Evolutionary conservation across 1,140 invertebrate species (phyloP).

Genomic region (Drosophila sucinea): DNA sequence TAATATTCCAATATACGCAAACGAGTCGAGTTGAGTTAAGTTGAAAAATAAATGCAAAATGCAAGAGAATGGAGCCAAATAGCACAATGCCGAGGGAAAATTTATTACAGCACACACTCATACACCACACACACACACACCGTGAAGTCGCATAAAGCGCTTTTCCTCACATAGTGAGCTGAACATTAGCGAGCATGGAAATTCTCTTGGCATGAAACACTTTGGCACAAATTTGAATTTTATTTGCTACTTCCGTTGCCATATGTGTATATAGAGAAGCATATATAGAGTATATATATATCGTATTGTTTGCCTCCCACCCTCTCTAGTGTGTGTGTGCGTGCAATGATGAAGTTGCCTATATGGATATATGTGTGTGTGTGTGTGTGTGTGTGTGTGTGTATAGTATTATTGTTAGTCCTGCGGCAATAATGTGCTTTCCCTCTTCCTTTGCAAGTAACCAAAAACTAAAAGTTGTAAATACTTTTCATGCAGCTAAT

Average conservation of each 20-base stretch:
- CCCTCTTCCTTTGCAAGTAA: constrained; percentile 46
- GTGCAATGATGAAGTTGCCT: constrained; percentile 40
- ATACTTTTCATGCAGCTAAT: constrained; percentile 57
- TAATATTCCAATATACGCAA: constrained; percentile 55
- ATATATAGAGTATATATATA: constrained; percentile 1
- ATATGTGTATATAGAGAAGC: constrained; percentile 12
- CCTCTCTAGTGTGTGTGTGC: constrained; percentile 3
- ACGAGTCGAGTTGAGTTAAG: constrained; percentile 6
- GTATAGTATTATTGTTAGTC: constrained; percentile 47
- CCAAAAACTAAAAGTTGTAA: constrained; percentile 66
- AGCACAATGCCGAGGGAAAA: constrained; percentile 41
- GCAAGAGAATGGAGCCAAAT: constrained; percentile 42
- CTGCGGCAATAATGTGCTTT: constrained; percentile 40
- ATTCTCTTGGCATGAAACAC: constrained; percentile 64
- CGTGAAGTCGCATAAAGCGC: constrained; percentile 51
- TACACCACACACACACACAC: constrained; percentile 20
- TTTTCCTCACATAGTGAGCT: constrained; percentile 43
- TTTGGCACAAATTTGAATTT: constrained; percentile 81
- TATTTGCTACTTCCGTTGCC: constrained; percentile 77
- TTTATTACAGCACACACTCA: constrained; percentile 59
- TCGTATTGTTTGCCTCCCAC: constrained; percentile 59
- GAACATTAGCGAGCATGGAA: constrained; percentile 61
- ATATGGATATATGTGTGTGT: constrained; percentile 37
- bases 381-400: constrained; percentile 1
- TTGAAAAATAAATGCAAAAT: constrained; percentile 63